Base-by-base conservation (phyloP, 2,888 invertebrate species). In the Leucophenga montana region DNA sequence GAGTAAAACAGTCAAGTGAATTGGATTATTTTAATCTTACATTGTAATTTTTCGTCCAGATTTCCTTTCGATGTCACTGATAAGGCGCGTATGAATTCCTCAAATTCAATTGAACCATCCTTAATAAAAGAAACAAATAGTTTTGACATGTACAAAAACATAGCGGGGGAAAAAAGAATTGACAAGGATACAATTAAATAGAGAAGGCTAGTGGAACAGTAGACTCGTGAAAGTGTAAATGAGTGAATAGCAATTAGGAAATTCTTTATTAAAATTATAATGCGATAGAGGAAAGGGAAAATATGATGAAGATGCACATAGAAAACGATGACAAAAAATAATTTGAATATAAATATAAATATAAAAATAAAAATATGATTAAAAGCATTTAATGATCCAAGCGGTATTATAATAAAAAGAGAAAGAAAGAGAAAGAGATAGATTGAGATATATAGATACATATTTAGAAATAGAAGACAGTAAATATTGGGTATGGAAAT, bases 91-190 rank as follows among this genome's bases (percentile, higher is more conserved):
- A 99, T 99, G 90, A 99, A 99, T 91, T 99, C 99, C 90, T 98
- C 97, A 89, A 99, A 99, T 90, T 98, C 98, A 90, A 99, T 99
- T 85, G 97, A 96, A 77, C 99, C 99, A 89, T 99, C 98, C 98
- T 99, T 39, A 11, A 39, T 39, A 39, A 8, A 56, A 69, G 67
- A 61, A 27, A 68, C 65, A 33, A 62, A 68, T 70, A 54, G 18
- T 57, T 22, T n/a, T 20, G 18, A 16, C 61, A 50, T 8, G 50
- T 16, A 50, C 50, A 50, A n/a, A 50, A n/a, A 50, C 18, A 39
- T 39, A 39, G 8, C 9, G 5, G 39, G 39, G 39, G 39, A 11
- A 1, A 11, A 39, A 39, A 44, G 39, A 18, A 31, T 27, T 39
- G 11, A 39, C 39, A 39, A 8, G 39, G 11, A 39, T 18, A 16